Conservation (phyloP, 1,140 invertebrate genomes). For the Leptinotarsa undecemlineata region DNA sequence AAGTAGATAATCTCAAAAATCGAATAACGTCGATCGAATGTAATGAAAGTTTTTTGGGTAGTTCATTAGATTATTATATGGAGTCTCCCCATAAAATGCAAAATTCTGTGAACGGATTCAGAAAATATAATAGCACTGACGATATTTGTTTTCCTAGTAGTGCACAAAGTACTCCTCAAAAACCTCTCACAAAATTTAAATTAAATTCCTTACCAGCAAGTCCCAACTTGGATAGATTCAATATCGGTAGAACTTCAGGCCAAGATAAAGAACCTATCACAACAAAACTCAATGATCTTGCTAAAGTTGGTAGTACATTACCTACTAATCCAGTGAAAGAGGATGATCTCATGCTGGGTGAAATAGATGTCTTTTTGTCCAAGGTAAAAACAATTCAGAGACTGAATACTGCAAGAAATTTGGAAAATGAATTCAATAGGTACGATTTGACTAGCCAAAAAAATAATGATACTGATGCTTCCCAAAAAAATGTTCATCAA, state of each 20-base stretch:
- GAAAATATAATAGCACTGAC: slow-evolving; percentile 46
- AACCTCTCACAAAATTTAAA: slow-evolving; percentile 43
- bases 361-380: slow-evolving; percentile 61
- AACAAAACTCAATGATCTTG: slow-evolving; percentile 51
- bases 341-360: slow-evolving; percentile 57
- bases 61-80: slow-evolving; percentile 36
- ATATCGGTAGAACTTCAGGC: slow-evolving; percentile 15
- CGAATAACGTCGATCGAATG: slow-evolving; percentile 60
- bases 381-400: slow-evolving; percentile 59
- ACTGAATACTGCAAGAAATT: slow-evolving; percentile 40
- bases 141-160: slow-evolving; percentile 45
- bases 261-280: background rate
- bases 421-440: slow-evolving; percentile 38
- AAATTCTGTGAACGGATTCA: slow-evolving; percentile 28
- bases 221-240: slow-evolving; percentile 38
- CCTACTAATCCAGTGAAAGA: slow-evolving; percentile 48
- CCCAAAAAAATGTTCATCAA: background rate
- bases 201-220: slow-evolving; percentile 48
- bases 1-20: slow-evolving; percentile 64
- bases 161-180: slow-evolving; percentile 52
- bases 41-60: slow-evolving; percentile 37
- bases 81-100: slow-evolving; percentile 34
- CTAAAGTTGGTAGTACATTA: slow-evolving; percentile 53
- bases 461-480: background rate
- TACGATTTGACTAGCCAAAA: background rate